Evolutionary conservation across 2,113 vertebrate genomes (phyloP).

Genomic region (Baryphthengus martii): DNA sequence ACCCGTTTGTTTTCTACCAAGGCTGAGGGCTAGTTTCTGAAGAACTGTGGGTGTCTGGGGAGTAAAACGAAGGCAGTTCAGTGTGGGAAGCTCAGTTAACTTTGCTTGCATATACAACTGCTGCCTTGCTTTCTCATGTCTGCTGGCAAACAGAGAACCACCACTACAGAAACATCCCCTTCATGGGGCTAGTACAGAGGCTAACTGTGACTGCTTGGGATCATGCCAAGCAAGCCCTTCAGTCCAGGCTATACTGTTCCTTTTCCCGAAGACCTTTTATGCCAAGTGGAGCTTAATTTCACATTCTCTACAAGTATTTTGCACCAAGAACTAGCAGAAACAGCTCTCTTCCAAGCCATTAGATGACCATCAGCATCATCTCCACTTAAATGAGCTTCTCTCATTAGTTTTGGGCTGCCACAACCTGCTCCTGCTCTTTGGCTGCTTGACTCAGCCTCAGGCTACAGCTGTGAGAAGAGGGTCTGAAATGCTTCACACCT

Average conservation of each 20-base stretch:
- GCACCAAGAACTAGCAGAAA: neutral
- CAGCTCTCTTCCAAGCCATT: neutral
- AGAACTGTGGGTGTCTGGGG: neutral
- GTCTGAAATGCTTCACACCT: neutral
- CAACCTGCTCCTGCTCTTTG: neutral
- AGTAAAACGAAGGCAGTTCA: accelerated
- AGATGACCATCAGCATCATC: neutral
- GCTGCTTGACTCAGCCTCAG: neutral
- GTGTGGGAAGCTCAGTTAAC: neutral
- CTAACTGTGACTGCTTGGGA: neutral
- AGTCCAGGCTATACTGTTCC: neutral
- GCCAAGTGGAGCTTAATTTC: neutral
- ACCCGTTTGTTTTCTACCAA: neutral
- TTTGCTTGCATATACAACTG: neutral
- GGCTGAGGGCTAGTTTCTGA: neutral
- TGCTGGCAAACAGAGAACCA: neutral
- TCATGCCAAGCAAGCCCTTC: neutral
- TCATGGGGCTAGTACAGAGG: neutral
- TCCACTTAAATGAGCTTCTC: neutral
- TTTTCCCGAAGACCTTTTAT: neutral
- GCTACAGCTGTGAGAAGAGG: accelerated
- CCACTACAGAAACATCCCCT: neutral
- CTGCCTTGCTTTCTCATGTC: neutral
- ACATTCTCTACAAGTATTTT: neutral
- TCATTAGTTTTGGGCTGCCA: neutral